These are phyloP conservation scores for Ruditapes philippinarum DNA, from an alignment of 1,140 invertebrate species.

Conservation along the genomic window DNA sequence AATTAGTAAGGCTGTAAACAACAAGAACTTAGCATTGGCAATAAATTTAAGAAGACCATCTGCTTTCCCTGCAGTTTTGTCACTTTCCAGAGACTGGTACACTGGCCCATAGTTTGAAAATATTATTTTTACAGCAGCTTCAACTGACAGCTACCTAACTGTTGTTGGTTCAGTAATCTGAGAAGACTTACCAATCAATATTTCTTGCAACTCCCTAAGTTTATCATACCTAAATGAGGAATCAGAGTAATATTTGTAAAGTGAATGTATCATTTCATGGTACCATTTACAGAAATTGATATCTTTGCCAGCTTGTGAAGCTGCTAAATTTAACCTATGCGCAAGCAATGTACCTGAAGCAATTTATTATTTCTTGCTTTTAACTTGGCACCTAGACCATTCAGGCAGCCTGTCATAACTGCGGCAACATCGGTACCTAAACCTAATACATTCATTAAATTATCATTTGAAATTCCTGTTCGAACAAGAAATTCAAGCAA, in stretches of 20 bases:
- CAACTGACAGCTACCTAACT: not conserved
- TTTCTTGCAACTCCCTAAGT: slow-evolving; percentile 22
- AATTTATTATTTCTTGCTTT: not conserved
- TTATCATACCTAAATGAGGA: slow-evolving; percentile 27
- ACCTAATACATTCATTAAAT: not conserved
- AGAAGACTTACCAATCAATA: not conserved
- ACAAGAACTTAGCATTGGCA: not conserved
- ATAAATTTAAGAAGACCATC: not conserved
- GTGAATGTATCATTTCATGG: not conserved
- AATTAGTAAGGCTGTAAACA: not conserved
- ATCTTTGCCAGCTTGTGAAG: slow-evolving; percentile 13
- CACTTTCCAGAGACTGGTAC: not conserved
- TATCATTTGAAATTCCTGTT: not conserved
- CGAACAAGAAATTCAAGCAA: not conserved
- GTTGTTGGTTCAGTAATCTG: slow-evolving; percentile 7
- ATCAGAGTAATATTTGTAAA: slow-evolving; percentile 41
- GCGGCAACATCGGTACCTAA: not conserved
- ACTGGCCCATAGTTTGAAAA: not conserved
- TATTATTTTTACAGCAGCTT: slow-evolving; percentile 9
- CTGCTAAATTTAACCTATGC: slow-evolving; percentile 6
- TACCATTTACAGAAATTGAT: not conserved
- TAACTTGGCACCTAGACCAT: not conserved
- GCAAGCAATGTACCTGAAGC: slow-evolving; percentile 24
- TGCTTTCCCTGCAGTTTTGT: not conserved
- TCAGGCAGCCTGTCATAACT: not conserved